These are phyloP conservation scores for Oxytorus armatus DNA, from an alignment of 2,888 invertebrate species.

Conservation along the genomic window DNA sequence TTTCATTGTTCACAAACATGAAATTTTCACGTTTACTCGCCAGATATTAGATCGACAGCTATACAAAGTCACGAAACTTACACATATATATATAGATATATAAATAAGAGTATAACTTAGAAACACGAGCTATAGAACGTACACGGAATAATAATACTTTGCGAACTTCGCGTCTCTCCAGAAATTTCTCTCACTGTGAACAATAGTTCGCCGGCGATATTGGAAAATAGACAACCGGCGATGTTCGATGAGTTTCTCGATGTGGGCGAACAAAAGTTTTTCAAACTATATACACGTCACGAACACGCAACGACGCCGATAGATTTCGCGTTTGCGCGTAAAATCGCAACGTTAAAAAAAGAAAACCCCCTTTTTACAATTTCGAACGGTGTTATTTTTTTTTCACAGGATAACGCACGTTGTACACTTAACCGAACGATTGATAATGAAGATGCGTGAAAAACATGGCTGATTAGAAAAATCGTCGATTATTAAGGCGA, in stretches of 20 bases:
- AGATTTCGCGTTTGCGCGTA: conserved; percentile 33
- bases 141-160: conserved; percentile 31
- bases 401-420: too few relatives aligned
- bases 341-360: not conserved
- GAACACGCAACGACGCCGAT: not conserved
- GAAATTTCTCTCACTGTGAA: conserved; percentile 23
- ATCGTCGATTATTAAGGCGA: not conserved
- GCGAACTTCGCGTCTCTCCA: conserved; percentile 15
- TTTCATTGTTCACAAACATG: conserved; percentile 7
- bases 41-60: conserved; percentile 1
- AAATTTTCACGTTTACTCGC: conserved; percentile 10
- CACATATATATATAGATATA: conserved; percentile 2
- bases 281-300: conserved; percentile 18
- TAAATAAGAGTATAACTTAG: conserved; percentile 4
- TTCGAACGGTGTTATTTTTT: not conserved
- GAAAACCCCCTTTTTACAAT: not conserved
- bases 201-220: conserved; percentile 47
- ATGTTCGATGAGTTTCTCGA: conserved; percentile 30
- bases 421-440: too few relatives aligned
- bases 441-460: not conserved
- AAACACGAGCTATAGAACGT: conserved; percentile 3
- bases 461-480: not conserved
- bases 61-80: conserved; percentile 15
- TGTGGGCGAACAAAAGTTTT: conserved; percentile 27
- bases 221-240: conserved; percentile 28